Evolutionary conservation across 2,113 vertebrate species (phyloP).

Genomic region (Paraplagusia blochii): DNA sequence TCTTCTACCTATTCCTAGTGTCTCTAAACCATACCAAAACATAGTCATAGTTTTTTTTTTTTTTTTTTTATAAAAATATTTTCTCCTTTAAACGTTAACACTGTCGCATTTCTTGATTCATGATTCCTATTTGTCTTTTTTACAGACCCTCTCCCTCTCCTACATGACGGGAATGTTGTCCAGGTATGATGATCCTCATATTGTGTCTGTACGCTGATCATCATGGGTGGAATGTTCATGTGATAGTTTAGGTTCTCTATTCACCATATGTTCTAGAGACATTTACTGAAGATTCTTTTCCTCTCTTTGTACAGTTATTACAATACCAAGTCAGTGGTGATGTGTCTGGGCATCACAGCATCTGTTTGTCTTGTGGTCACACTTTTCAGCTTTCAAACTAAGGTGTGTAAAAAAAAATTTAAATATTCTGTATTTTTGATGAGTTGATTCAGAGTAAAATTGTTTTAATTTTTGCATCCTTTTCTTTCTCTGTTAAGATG

Average conservation of each 20-base stretch:
- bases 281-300: neutral
- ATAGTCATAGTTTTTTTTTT: too few species aligned
- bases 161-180: slow-evolving; percentile 94
- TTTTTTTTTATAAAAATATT: too few species aligned
- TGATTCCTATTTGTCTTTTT: slow-evolving; percentile 2
- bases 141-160: slow-evolving; percentile 90
- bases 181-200: slow-evolving; percentile 70
- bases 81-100: neutral
- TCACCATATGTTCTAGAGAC: neutral
- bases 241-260: neutral
- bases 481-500: slow-evolving; percentile 68
- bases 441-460: neutral
- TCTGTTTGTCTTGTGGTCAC: slow-evolving; percentile 88
- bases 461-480: slow-evolving; percentile 7
- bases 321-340: slow-evolving; percentile 89
- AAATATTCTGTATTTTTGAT: neutral
- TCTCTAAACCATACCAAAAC: too few species aligned
- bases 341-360: slow-evolving; percentile 89
- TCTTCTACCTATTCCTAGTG: too few species aligned
- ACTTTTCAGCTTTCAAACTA: slow-evolving; percentile 92
- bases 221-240: too few species aligned
- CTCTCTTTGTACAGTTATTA: slow-evolving; percentile 79
- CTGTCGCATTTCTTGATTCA: neutral
- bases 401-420: slow-evolving; percentile 72
- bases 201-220: too few species aligned